Evolutionary conservation across 2,113 vertebrate species (phyloP).

Genomic region (Coreoperca whiteheadi): DNA sequence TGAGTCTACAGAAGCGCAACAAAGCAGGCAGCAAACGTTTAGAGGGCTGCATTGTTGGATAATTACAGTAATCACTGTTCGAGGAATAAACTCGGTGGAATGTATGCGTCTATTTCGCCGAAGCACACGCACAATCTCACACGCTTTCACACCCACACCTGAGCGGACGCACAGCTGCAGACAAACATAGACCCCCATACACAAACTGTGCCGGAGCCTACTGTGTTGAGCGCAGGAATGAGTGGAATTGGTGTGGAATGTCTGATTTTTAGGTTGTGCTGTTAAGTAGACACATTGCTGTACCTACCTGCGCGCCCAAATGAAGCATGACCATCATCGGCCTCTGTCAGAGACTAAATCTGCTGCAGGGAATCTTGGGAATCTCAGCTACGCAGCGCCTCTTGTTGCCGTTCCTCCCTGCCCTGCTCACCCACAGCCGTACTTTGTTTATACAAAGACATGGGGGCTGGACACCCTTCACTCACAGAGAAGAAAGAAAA

Average conservation of each 20-base stretch:
- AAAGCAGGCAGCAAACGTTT: slow-evolving; percentile 57
- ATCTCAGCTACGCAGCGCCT: slow-evolving; percentile 71
- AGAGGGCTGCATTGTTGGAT: slow-evolving; percentile 64
- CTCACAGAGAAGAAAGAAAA: slow-evolving; percentile 74
- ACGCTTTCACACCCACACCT: slow-evolving; percentile 60
- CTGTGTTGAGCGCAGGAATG: slow-evolving; percentile 43
- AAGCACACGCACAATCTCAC: slow-evolving; percentile 23
- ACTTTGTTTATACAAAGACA: slow-evolving; percentile 78
- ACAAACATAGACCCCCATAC: slow-evolving; percentile 37
- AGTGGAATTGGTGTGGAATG: slow-evolving; percentile 65
- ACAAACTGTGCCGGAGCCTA: slow-evolving; percentile 20
- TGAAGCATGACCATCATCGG: slow-evolving; percentile 60
- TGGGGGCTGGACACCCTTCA: slow-evolving; percentile 79
- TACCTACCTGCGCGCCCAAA: slow-evolving; percentile 48
- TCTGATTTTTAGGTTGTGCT: slow-evolving; percentile 44
- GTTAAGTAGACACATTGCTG: slow-evolving; percentile 31
- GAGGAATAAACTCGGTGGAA: slow-evolving; percentile 75
- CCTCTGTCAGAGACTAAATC: slow-evolving; percentile 61
- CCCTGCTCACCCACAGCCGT: slow-evolving; percentile 50
- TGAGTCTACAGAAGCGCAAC: slow-evolving; percentile 55
- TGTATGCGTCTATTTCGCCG: slow-evolving; percentile 36
- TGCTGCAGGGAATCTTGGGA: slow-evolving; percentile 75
- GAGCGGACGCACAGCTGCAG: slow-evolving; percentile 47
- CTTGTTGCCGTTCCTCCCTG: slow-evolving; percentile 57
- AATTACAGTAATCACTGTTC: slow-evolving; percentile 75